Evolutionary conservation across 2,113 vertebrate genomes (phyloP).

Genomic region (Xiphorhynchus elegans): DNA sequence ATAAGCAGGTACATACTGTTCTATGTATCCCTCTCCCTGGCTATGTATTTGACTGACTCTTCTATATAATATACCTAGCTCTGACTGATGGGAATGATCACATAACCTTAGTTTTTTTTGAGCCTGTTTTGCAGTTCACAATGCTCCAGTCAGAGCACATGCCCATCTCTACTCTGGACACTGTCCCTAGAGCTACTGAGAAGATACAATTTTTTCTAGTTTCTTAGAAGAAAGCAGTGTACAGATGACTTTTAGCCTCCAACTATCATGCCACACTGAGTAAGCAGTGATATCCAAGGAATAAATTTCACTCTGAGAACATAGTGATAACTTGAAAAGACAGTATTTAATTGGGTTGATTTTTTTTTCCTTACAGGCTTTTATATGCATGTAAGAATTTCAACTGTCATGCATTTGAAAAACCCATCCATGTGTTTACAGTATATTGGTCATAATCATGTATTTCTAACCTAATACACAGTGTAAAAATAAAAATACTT

Average conservation of each 20-base stretch:
- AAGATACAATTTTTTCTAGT: background rate
- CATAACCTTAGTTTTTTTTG: background rate
- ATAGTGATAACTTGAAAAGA: background rate
- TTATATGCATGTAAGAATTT: background rate
- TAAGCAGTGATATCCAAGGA: background rate
- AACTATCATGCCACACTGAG: background rate
- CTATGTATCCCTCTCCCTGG: background rate
- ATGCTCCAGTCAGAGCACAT: background rate
- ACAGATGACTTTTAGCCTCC: background rate
- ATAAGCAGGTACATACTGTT: background rate
- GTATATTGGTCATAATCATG: slow-evolving; percentile 42
- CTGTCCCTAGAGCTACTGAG: background rate
- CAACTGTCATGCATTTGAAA: background rate
- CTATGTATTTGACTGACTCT: background rate
- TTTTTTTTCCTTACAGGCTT: background rate
- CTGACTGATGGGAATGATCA: background rate
- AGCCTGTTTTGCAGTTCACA: background rate
- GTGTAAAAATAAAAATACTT: slow-evolving; percentile 71
- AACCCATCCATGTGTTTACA: background rate
- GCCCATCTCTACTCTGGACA: background rate
- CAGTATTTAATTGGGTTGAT: slow-evolving; percentile 20
- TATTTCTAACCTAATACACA: slow-evolving; percentile 60
- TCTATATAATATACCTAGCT: background rate
- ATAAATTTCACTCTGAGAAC: background rate
- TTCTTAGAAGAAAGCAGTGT: background rate